Conservation (phyloP, 1,140 invertebrate genomes). For the Colletes gigas region DNA sequence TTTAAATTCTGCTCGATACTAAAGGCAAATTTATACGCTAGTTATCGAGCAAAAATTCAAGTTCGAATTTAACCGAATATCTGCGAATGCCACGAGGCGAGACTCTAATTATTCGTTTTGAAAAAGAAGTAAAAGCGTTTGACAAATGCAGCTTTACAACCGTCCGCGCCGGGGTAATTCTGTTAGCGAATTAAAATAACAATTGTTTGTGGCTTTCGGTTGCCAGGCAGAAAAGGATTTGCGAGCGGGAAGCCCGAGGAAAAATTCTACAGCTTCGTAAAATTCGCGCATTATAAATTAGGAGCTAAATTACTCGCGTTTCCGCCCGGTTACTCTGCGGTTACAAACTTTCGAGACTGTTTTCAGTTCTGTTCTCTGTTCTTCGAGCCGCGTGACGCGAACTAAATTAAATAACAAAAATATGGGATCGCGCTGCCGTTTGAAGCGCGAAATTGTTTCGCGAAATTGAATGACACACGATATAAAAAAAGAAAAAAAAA, state of each 20-base stretch:
- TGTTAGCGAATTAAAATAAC: constrained; percentile 18
- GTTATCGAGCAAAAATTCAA: too few species aligned
- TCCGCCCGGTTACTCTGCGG: neutral
- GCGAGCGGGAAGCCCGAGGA: neutral
- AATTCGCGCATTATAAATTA: constrained; percentile 33
- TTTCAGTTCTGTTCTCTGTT: neutral
- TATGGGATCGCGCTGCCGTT: too few species aligned
- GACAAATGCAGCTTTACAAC: neutral
- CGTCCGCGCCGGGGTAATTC: neutral
- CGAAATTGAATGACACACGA: too few species aligned
- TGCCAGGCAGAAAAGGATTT: neutral
- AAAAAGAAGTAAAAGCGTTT: neutral
- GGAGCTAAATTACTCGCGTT: constrained; percentile 19
- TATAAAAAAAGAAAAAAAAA: too few species aligned
- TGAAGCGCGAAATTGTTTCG: too few species aligned
- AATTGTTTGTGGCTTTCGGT: constrained; percentile 13
- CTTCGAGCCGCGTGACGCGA: neutral
- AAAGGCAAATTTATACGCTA: too few species aligned
- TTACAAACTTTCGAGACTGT: neutral
- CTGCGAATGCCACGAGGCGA: neutral
- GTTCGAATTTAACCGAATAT: neutral
- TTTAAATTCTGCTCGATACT: too few species aligned
- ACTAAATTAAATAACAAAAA: too few species aligned
- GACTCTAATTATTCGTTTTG: neutral
- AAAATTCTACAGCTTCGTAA: neutral